Conservation (phyloP, 1,140 invertebrate genomes). For the Bombyx mandarina region DNA sequence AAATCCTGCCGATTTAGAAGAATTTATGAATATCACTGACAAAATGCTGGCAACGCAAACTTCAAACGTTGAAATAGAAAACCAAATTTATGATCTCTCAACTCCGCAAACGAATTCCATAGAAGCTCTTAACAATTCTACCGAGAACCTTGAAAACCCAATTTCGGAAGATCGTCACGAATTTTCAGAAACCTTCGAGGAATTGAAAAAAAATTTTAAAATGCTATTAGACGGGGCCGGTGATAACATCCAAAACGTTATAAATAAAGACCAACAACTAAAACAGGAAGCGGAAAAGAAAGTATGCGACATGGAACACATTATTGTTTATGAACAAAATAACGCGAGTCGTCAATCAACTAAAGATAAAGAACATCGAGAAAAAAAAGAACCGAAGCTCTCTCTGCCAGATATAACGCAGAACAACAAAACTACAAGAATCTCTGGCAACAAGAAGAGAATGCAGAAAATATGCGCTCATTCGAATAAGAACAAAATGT, state of each 20-base stretch:
- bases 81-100: constrained; percentile 35
- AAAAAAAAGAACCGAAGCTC: constrained; percentile 17
- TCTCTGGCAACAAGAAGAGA: constrained; percentile 20
- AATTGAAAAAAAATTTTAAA: constrained; percentile 49
- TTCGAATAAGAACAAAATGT: constrained; percentile 32
- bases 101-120: constrained; percentile 53
- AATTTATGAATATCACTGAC: constrained; percentile 58
- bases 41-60: constrained; percentile 37
- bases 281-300: constrained; percentile 18
- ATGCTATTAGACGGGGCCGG: constrained; percentile 25
- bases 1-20: constrained; percentile 48
- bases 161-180: constrained; percentile 21
- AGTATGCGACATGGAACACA: constrained; percentile 52
- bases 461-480: constrained; percentile 28
- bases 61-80: constrained; percentile 21
- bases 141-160: neutral
- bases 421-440: constrained; percentile 26
- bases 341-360: constrained; percentile 22
- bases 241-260: constrained; percentile 6
- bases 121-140: constrained; percentile 34
- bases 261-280: neutral
- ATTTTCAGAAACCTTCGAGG: constrained; percentile 45
- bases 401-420: constrained; percentile 49
- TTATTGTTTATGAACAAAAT: constrained; percentile 49
- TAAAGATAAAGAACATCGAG: constrained; percentile 9